A percentile compares a stretch with the other conserved stretches of the same genome.
Evolutionary conservation across 2,113 vertebrate genomes (phyloP).

Genomic region (Tichodroma muraria): DNA sequence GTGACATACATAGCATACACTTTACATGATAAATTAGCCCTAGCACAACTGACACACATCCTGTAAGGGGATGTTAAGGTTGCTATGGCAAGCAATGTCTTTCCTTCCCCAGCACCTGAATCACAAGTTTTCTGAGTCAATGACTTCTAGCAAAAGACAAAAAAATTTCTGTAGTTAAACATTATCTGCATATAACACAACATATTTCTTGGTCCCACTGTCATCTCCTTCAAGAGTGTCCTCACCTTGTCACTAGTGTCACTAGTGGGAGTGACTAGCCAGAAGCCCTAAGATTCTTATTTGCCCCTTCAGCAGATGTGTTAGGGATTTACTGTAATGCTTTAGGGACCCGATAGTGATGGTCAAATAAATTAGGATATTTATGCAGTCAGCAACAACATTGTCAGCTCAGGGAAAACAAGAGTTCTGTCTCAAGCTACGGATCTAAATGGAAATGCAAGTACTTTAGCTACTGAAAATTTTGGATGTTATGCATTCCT

Average conservation of each 20-base stretch:
- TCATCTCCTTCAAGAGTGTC: not conserved
- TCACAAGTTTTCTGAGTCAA: constrained; percentile 21
- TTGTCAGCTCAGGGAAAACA: not conserved
- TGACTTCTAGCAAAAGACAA: constrained; percentile 27
- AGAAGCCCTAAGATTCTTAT: not conserved
- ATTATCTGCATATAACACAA: not conserved
- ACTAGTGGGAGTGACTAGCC: not conserved
- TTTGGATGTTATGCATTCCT: not conserved
- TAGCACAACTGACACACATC: constrained; percentile 31
- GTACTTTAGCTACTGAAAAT: not conserved
- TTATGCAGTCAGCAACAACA: not conserved
- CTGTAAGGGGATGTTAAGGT: constrained; percentile 59
- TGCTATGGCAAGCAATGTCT: constrained; percentile 65
- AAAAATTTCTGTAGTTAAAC: constrained; percentile 20
- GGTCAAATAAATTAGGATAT: not conserved
- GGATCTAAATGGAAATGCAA: not conserved
- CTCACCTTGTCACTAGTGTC: not conserved
- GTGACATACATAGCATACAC: constrained; percentile 58
- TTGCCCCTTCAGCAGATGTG: not conserved
- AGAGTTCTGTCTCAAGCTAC: not conserved
- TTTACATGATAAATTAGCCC: constrained; percentile 70
- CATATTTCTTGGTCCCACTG: not conserved
- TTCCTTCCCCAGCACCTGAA: not conserved
- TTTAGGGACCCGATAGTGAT: not conserved
- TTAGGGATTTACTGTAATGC: not conserved